Evolutionary conservation across 2,797 vertebrate genomes (phyloP), one percentile per base, ranked within the genome.

Genomic region (Characodon lateralis): DNA sequence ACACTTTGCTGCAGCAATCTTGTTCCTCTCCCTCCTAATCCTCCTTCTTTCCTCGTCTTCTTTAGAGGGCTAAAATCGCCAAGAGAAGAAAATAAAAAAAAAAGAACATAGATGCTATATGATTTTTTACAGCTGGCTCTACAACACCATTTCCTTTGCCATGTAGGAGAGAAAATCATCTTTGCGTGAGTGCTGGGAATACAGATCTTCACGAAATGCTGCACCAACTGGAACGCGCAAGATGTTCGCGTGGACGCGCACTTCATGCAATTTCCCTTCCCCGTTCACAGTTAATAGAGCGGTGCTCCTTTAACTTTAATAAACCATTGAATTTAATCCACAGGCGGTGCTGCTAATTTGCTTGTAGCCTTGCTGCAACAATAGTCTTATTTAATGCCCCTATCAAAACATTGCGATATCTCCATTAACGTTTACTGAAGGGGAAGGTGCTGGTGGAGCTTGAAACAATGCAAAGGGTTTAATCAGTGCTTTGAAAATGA

Each of bases 1-100:
- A 92, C 97, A 99, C 86, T 98, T 98, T 76, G 97, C 98, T 76
- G 98, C 98, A 85, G 97, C 97, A 87, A 98, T 97, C 93, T 99
- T 99, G 92, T 99, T 99, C 86, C 97, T 96, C 89, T 99, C 98
- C 86, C 97, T 96, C 83, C 97, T 94, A 89, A 98, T 96, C 90
- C 92, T 95, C 87, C 96, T 95, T 89, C 97, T 97, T 77, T 98
- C 98, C 72, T 98, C 98, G 82, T 98, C 98, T 89, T 98, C 97
- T 51, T 97, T 97, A 63, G 97, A 96, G 63, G 97, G 88, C 97
- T 98, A 70, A 79, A 92, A 91, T 88, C 79, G 90, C 79, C 43
- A 31, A 18, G 20, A 76, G 20, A 31, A 65, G 35, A 48, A 12
- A 35, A 9, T n/a, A 16, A 22, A 14, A 78, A 85, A 65, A 75